These are phyloP conservation scores for Rhagoletis zephyria DNA, from an alignment of 1,140 invertebrate genomes.

Conservation along the genomic window DNA sequence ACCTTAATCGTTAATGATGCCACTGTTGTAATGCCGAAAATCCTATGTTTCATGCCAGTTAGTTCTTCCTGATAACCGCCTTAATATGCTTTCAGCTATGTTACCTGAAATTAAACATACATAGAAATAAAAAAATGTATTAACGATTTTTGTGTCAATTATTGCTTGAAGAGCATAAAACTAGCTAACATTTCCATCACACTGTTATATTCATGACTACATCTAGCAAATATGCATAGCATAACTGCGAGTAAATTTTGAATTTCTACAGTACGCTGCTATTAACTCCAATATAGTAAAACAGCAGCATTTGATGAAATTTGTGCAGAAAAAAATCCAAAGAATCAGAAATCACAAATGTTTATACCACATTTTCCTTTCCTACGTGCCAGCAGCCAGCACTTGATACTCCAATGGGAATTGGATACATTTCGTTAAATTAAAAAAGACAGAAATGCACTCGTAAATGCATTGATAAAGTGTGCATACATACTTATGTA, in stretches of 20 bases:
- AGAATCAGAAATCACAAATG: background rate
- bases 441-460: constrained; percentile 34
- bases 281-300: background rate
- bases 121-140: background rate
- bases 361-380: constrained; percentile 6
- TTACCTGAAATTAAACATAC: background rate
- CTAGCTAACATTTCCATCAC: background rate
- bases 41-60: no score
- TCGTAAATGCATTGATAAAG: background rate
- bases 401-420: constrained; percentile 22
- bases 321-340: background rate
- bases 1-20: no score
- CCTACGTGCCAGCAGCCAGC: background rate
- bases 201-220: background rate
- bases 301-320: background rate
- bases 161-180: background rate
- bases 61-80: no score
- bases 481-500: background rate
- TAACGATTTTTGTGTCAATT: background rate
- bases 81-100: background rate
- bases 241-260: background rate
- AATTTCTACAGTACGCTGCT: background rate
- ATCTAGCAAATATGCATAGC: background rate
- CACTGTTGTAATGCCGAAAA: no score
- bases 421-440: constrained; percentile 38